phyloP scores from a whole-genome alignment of 2,113 vertebrate species.

The Daphoenositta chrysoptera region DNA sequence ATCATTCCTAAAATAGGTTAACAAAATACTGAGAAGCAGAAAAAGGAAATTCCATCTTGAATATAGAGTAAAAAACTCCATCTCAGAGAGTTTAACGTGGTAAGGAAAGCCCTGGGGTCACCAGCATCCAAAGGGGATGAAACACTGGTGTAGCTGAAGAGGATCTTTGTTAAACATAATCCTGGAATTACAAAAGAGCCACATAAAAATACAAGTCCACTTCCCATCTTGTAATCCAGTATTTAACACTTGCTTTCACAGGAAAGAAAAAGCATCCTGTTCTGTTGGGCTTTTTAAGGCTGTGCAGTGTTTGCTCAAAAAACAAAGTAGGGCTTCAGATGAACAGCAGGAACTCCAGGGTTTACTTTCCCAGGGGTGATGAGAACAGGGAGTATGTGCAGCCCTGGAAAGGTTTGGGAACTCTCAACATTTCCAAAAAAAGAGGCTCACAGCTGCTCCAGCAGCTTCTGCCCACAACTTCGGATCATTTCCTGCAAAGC shows the following conservation, averaged over 20 bases:
- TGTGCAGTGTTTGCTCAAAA: background rate
- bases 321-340: background rate
- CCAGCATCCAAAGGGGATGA: background rate
- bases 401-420: background rate
- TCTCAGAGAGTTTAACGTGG: rapidly evolving
- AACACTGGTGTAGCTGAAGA: background rate
- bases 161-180: conserved; percentile 8
- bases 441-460: background rate
- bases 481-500: background rate
- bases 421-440: background rate
- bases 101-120: background rate
- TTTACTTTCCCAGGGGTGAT: background rate
- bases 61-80: background rate
- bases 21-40: background rate
- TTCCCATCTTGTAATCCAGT: background rate
- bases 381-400: background rate
- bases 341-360: background rate
- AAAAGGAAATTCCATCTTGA: conserved; percentile 13
- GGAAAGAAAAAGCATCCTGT: background rate
- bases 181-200: background rate
- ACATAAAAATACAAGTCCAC: background rate
- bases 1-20: conserved; percentile 11
- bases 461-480: background rate
- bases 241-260: background rate
- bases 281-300: background rate